Evolutionary conservation across 1,140 invertebrate genomes (phyloP).

Genomic region (Bombus fervidus): DNA sequence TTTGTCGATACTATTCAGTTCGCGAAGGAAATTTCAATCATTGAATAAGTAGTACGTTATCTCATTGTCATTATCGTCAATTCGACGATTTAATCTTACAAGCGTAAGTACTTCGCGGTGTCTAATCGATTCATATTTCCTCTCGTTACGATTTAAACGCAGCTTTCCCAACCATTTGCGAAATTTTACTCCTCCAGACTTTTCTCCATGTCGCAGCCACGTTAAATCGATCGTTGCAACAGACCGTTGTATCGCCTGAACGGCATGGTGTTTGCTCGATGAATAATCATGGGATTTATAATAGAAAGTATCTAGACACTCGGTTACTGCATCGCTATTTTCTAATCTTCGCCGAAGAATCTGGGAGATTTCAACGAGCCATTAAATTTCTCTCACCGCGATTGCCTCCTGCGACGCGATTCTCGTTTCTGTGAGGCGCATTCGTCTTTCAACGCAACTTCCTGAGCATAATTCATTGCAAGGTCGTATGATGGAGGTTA

Average conservation of each 20-base stretch:
- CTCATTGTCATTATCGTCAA: no score
- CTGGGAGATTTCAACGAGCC: constrained; percentile 57
- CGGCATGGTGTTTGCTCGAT: background rate
- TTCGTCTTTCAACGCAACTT: background rate
- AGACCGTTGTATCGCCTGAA: no score
- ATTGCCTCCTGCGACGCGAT: constrained; percentile 30
- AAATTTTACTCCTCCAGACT: no score
- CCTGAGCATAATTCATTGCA: background rate
- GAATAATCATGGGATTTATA: constrained; percentile 51
- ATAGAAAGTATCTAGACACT: constrained; percentile 59
- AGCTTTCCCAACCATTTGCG: no score
- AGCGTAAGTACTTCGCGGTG: no score
- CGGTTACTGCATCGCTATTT: constrained; percentile 67
- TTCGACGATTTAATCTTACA: no score
- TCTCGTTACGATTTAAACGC: no score
- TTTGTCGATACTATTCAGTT: no score
- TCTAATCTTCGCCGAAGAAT: constrained; percentile 61
- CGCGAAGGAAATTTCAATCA: no score
- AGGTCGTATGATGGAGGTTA: background rate
- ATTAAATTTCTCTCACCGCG: constrained; percentile 74
- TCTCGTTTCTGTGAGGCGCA: background rate
- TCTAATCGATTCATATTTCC: no score
- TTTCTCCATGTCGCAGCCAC: no score
- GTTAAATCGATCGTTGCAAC: background rate
- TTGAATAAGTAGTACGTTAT: no score